Evolutionary conservation across 1,140 invertebrate genomes (phyloP), one percentile per base, ranked within the genome.

Genomic region (Solenopsis fugax): DNA sequence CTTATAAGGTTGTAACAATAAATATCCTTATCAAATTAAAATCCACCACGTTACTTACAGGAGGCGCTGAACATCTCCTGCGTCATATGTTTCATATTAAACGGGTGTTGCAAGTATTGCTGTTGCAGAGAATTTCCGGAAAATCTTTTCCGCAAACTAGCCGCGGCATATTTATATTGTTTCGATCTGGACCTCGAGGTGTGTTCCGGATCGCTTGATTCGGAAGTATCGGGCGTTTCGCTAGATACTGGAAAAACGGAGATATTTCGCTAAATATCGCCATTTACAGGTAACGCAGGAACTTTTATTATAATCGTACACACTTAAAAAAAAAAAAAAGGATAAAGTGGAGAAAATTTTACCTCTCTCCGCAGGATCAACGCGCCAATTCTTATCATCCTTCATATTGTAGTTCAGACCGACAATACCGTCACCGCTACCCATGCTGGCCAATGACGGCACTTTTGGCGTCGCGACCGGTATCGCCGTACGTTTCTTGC

Each of bases 381-480:
- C 85, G 18, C 94, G 92, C 95, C 95, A 95, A 72, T 88, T 94
- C 67, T 95, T 95, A 29, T 95, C 94, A 9, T 95, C 95, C 60
- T 95, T 95, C 3, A 94, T 87, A 45, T 91, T 91, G 56, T 95
- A 95, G 91, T 95, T 95, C 5, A 95, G 52, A 7, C 92, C 92
- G n/a, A 93, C 87, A 34, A 93, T 93, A 52, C 94, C 93, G 54
- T 95, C 94, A 0, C 92, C 93, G 56, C 92, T 93, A 86, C 93
- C 94, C 91, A 94, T 94, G 87, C 89, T 94, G 62, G 93, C 93
- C 89, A 94, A 93, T 86, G 91, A 92, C 24, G 98, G 98, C 24
- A 98, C 98, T 87, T 97, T 96, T 9, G 98, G 98, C 73, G 98
- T 98, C 86, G 98, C 97, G 4, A 98, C 98, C 5, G 98, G 97